Percentiles rank a stretch among this genome's conserved stretches.
phyloP scores from a whole-genome alignment of 2,888 invertebrate species.

The Euzophera pinguis region DNA sequence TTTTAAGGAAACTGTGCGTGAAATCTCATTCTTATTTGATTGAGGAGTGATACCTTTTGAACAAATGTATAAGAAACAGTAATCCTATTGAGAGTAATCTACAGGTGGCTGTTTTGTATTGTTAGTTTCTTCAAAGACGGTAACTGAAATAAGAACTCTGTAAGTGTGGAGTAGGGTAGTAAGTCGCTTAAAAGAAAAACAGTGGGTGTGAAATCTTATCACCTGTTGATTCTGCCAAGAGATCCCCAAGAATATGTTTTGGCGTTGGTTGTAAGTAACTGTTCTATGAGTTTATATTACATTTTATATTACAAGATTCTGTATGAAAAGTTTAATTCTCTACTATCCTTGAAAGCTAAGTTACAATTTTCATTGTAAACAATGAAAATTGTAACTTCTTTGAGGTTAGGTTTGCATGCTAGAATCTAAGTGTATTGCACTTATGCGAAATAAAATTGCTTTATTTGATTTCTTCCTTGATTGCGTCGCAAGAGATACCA shows the following conservation, averaged over 20 bases:
- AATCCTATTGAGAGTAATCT: conserved; percentile 34
- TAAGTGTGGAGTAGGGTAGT: conserved; percentile 49
- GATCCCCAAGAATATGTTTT: conserved; percentile 63
- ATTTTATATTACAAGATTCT: no score
- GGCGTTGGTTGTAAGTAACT: conserved; percentile 61
- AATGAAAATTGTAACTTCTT: no score
- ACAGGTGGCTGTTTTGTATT: conserved; percentile 63
- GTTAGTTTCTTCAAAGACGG: conserved; percentile 24
- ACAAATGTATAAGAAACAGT: neutral
- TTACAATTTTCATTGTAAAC: no score
- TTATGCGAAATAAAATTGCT: no score
- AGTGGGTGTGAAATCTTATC: conserved; percentile 61
- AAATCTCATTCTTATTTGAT: neutral
- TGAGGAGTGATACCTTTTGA: neutral
- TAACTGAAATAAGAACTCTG: conserved; percentile 56
- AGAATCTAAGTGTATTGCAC: no score
- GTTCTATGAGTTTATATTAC: neutral
- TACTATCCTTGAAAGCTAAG: no score
- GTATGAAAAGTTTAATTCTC: no score
- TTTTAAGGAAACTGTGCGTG: neutral
- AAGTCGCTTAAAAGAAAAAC: conserved; percentile 43
- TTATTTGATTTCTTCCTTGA: no score
- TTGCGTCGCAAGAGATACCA: no score
- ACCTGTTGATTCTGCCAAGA: conserved; percentile 69
- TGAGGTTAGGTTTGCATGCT: no score